Conservation (phyloP, 2,113 vertebrate genomes). For the Melospiza melodia region DNA sequence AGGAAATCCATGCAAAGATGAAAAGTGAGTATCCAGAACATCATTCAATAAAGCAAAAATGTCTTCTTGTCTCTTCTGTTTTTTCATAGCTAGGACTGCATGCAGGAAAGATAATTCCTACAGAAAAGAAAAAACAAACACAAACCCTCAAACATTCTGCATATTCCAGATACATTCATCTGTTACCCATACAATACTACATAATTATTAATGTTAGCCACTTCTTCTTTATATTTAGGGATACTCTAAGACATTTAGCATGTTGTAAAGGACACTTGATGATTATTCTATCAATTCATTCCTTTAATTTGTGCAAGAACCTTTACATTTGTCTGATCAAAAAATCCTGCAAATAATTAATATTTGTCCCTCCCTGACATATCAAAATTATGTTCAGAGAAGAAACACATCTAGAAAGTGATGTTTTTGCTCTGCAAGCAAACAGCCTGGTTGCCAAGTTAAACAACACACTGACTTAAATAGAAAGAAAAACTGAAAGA, state of each 20-base stretch:
- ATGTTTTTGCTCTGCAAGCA: background rate
- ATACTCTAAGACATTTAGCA: background rate
- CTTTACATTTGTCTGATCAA: background rate
- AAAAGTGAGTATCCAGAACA: conserved; percentile 91
- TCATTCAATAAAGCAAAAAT: conserved; percentile 87
- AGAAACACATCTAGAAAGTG: background rate
- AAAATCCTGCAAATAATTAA: background rate
- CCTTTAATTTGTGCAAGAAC: background rate
- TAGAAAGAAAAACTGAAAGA: background rate
- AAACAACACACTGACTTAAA: background rate
- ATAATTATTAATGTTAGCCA: background rate
- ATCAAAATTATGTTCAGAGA: background rate
- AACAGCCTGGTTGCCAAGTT: background rate
- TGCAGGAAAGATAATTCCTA: conserved; percentile 89
- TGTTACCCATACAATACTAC: background rate
- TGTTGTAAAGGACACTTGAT: background rate
- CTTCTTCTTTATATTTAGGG: background rate
- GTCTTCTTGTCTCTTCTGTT: conserved; percentile 80
- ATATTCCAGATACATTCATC: background rate
- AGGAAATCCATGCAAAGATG: conserved; percentile 85
- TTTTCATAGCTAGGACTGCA: conserved; percentile 87
- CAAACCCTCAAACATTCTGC: background rate
- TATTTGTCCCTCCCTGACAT: background rate
- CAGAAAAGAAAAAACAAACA: background rate
- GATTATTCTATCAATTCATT: background rate